phyloP scores from a whole-genome alignment of 2,888 invertebrate species.

The Dichetophora obliterata region DNA sequence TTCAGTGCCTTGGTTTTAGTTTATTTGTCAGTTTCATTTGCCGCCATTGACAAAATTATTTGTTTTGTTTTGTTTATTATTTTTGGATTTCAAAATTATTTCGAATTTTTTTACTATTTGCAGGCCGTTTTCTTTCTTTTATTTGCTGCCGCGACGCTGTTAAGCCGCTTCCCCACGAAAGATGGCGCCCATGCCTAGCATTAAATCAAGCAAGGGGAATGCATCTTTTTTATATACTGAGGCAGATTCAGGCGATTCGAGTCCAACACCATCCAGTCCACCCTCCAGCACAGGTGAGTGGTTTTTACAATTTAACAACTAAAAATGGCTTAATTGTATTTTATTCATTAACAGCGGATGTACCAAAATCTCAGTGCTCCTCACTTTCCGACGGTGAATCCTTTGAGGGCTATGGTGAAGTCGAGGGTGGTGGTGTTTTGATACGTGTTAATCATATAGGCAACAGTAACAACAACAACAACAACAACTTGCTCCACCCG shows the following conservation, averaged over 20 bases:
- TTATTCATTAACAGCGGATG: slow-evolving; percentile 52
- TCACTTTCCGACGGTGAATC: slow-evolving; percentile 83
- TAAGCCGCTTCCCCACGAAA: slow-evolving; percentile 19
- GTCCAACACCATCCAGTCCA: slow-evolving; percentile 68
- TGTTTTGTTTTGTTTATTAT: slow-evolving; percentile 3
- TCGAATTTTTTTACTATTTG: background rate
- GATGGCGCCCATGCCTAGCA: slow-evolving; percentile 54
- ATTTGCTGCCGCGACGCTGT: background rate
- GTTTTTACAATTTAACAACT: background rate
- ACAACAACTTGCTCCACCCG: slow-evolving; percentile 12
- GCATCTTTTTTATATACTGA: slow-evolving; percentile 49
- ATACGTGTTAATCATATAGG: slow-evolving; percentile 44
- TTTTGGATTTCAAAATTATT: background rate
- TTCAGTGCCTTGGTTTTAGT: too few relatives aligned
- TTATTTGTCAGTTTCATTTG: too few relatives aligned
- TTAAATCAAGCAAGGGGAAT: slow-evolving; percentile 46
- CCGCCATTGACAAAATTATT: background rate
- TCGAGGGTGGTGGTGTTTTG: slow-evolving; percentile 61
- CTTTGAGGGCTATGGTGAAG: slow-evolving; percentile 84
- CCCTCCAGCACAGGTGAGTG: slow-evolving; percentile 67
- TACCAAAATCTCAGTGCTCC: slow-evolving; percentile 70
- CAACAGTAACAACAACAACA: slow-evolving; percentile 39
- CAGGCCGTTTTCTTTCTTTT: slow-evolving; percentile 39
- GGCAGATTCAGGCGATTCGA: slow-evolving; percentile 62
- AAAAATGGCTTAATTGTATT: background rate